Percentiles rank a stretch among this genome's conserved stretches.
Conservation (phyloP, 2,888 invertebrate species). For the Operophtera brumata region DNA sequence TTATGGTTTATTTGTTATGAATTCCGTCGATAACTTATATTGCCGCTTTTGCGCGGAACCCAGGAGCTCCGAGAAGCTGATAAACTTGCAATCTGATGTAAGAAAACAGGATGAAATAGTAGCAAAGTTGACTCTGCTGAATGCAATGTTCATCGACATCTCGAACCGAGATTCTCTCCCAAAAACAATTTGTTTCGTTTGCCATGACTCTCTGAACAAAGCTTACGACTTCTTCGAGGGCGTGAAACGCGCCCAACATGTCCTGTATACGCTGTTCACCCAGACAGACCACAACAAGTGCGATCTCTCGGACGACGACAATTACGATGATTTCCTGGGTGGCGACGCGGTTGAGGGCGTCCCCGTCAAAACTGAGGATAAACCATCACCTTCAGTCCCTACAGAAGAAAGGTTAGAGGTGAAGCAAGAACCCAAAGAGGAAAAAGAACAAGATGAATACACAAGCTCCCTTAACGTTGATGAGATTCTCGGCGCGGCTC, state of each 20-base stretch:
- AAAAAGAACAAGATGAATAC: conserved; percentile 37
- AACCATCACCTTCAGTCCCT: not conserved
- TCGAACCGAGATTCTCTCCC: conserved; percentile 51
- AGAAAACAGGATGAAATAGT: conserved; percentile 52
- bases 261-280: conserved; percentile 47
- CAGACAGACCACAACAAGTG: conserved; percentile 40
- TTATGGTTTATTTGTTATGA: conserved; percentile 36
- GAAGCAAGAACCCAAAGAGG: conserved; percentile 62
- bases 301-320: conserved; percentile 54
- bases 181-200: conserved; percentile 65
- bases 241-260: conserved; percentile 56
- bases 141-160: conserved; percentile 64
- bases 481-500: conserved; percentile 61
- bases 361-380: conserved; percentile 39
- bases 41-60: conserved; percentile 67
- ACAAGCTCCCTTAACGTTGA: conserved; percentile 50
- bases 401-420: conserved; percentile 36
- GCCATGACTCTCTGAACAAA: conserved; percentile 62
- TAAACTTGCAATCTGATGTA: conserved; percentile 49
- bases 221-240: conserved; percentile 59
- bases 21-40: conserved; percentile 48
- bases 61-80: conserved; percentile 52
- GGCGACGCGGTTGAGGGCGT: conserved; percentile 36
- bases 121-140: conserved; percentile 57
- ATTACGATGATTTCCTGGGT: conserved; percentile 52